Percentiles rank a stretch among this genome's conserved stretches.
Evolutionary conservation across 2,797 vertebrate species (phyloP).

Genomic region (Coregonus suidteri): DNA sequence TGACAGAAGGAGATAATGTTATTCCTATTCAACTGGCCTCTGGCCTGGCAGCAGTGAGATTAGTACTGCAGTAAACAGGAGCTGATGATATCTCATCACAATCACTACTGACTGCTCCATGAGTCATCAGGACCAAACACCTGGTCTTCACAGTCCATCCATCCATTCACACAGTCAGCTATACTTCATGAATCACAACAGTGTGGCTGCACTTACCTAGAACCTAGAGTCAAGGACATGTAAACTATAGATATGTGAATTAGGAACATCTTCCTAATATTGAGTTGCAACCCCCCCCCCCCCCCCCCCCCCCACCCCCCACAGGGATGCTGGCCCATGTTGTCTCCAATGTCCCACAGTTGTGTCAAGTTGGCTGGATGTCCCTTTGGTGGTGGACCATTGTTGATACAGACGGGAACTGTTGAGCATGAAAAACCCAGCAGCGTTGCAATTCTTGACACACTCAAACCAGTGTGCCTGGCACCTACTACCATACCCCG

Average conservation of each 20-base stretch:
- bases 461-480: no score
- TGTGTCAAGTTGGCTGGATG: no score
- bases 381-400: no score
- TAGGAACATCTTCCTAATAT: background rate
- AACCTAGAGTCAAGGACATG: background rate
- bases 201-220: background rate
- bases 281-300: no score
- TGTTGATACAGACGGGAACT: no score
- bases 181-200: background rate
- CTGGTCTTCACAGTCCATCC: background rate
- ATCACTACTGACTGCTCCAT: background rate
- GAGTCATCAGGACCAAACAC: conserved; percentile 1
- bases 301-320: no score
- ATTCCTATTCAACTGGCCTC: background rate
- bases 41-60: background rate
- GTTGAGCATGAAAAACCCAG: no score
- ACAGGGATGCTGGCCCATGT: no score
- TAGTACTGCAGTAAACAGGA: background rate
- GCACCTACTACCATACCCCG: no score
- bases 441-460: no score
- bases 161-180: background rate
- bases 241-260: background rate
- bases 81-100: background rate
- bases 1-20: background rate
- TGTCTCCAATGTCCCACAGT: no score